phyloP scores from a whole-genome alignment of 2,797 vertebrate genomes.

The Mormyrops attenuatus region DNA sequence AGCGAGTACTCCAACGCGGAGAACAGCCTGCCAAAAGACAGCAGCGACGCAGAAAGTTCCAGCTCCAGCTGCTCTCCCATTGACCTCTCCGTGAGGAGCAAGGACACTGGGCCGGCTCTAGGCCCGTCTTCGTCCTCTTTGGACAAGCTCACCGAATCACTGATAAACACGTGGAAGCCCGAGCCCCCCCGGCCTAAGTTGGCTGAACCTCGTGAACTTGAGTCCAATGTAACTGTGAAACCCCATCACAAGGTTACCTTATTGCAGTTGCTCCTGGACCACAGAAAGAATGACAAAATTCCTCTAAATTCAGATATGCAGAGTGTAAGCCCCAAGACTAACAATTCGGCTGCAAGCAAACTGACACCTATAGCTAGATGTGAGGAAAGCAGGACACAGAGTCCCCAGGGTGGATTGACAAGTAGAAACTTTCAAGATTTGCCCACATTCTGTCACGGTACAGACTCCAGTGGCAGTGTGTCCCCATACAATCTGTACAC shows the following conservation, averaged over 20 bases:
- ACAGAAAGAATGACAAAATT: constrained; percentile 80
- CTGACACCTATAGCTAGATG: constrained; percentile 47
- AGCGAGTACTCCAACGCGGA: constrained; percentile 90
- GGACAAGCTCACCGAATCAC: constrained; percentile 85
- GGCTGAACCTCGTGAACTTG: constrained; percentile 71
- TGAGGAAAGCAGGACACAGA: constrained; percentile 57
- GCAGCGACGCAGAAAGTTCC: constrained; percentile 88
- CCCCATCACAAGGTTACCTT: constrained; percentile 91
- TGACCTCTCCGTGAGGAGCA: constrained; percentile 89
- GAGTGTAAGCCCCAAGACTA: constrained; percentile 53
- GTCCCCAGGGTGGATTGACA: constrained; percentile 48
- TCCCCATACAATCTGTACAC: constrained; percentile 72
- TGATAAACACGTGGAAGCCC: constrained; percentile 90
- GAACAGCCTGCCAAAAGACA: constrained; percentile 85
- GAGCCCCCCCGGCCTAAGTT: constrained; percentile 69
- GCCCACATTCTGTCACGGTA: constrained; percentile 47
- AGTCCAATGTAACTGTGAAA: constrained; percentile 74
- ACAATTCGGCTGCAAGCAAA: constrained; percentile 49
- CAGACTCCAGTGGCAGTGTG: constrained; percentile 61
- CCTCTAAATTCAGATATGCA: constrained; percentile 67
- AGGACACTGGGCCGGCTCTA: constrained; percentile 60
- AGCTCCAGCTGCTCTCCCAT: constrained; percentile 94
- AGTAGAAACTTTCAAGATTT: constrained; percentile 42
- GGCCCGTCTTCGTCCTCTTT: constrained; percentile 59
- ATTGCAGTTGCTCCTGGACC: constrained; percentile 91